A percentile compares a stretch with the other conserved stretches of the same genome.
phyloP scores from a whole-genome alignment of 2,797 vertebrate genomes.

The Cyprinella venusta region DNA sequence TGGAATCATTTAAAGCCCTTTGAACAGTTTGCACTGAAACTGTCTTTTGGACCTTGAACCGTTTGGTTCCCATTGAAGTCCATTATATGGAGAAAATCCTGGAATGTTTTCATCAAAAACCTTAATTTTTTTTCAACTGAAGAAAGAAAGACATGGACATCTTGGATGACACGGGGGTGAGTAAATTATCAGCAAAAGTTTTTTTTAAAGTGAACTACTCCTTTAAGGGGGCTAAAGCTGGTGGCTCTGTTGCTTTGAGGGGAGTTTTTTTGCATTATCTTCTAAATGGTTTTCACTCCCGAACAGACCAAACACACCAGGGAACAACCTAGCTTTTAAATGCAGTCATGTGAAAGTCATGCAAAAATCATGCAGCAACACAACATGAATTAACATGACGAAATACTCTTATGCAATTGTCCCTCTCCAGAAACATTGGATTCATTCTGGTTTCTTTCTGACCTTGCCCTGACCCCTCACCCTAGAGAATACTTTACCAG shows the following conservation, averaged over 20 bases:
- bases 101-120: no score
- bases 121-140: no score
- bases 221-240: constrained; percentile 7
- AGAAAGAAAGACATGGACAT: no score
- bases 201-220: no score
- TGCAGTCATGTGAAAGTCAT: constrained; percentile 52
- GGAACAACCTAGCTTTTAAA: constrained; percentile 32
- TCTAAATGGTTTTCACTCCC: background rate
- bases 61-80: no score
- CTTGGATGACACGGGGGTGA: no score
- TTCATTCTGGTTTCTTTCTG: constrained; percentile 15
- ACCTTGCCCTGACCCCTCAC: background rate
- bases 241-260: background rate
- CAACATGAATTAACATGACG: constrained; percentile 37
- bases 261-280: background rate
- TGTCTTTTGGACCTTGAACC: no score
- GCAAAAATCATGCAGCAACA: constrained; percentile 63
- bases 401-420: constrained; percentile 1
- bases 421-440: background rate
- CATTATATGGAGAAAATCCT: no score
- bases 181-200: no score
- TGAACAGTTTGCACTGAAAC: no score
- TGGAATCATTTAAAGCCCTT: no score
- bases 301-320: constrained; percentile 10
- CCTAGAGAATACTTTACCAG: background rate